Conservation (phyloP, 2,113 vertebrate genomes). For the Poeciliopsis occidentalis region DNA sequence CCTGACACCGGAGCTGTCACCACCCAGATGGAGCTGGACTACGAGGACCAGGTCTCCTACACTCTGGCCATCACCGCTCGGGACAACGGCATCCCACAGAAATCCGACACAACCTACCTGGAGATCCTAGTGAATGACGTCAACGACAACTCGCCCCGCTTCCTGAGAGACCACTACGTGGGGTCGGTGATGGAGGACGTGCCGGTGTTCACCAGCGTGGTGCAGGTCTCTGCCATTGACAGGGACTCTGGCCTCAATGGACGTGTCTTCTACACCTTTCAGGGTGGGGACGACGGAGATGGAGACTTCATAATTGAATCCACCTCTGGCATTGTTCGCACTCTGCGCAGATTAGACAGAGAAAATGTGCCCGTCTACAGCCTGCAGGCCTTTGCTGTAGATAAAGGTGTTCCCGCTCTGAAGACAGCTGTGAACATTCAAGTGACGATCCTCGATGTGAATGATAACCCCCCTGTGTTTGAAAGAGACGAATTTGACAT, state of each 20-base stretch:
- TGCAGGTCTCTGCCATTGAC: constrained; percentile 93
- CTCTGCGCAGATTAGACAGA: constrained; percentile 89
- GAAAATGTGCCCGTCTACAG: constrained; percentile 90
- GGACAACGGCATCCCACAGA: constrained; percentile 96
- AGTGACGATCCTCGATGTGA: constrained; percentile 90
- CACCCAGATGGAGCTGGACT: constrained; percentile 93
- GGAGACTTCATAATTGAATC: constrained; percentile 96
- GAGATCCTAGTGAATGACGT: constrained; percentile 96
- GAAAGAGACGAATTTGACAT: constrained; percentile 94
- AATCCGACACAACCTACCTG: constrained; percentile 96
- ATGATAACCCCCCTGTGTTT: constrained; percentile 95
- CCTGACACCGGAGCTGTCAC: constrained; percentile 89
- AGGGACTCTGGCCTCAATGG: constrained; percentile 92
- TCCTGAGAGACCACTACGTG: constrained; percentile 88
- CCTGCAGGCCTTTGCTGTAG: constrained; percentile 87
- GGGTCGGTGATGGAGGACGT: constrained; percentile 93
- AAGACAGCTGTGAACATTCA: constrained; percentile 88
- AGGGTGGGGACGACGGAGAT: constrained; percentile 91
- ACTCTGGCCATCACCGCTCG: constrained; percentile 93
- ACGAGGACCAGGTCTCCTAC: constrained; percentile 96
- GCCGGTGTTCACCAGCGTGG: constrained; percentile 89
- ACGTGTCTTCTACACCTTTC: constrained; percentile 94
- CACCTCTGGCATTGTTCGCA: constrained; percentile 92
- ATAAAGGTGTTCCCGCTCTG: constrained; percentile 89
- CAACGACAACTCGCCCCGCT: constrained; percentile 94